Evolutionary conservation across 2,888 invertebrate genomes (phyloP), one percentile per base, ranked within the genome.

Genomic region (Phyto melanocephala): DNA sequence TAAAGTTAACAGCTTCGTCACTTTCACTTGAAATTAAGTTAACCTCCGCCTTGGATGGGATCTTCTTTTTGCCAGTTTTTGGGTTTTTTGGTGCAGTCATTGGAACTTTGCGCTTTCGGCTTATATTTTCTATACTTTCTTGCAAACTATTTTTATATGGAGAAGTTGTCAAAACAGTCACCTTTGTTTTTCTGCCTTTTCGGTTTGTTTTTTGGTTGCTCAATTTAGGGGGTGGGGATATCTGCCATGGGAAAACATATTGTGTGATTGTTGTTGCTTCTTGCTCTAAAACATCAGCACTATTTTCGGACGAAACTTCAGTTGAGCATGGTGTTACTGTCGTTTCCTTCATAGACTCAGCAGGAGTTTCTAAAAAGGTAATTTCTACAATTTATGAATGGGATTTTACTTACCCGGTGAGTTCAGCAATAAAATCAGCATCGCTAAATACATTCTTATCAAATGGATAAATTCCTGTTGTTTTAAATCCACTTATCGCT

Each of bases 381-480:
- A 3, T 11, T 5, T 17, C 8, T 17, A 35, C 33, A 28, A 22
- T 56, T 56, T 28, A 5, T 28, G 6, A 28, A 28, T 28, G 28
- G 28, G 6, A 6, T 28, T 65, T 8, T 7, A 24, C 37, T 10
- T 24, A 67, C 40, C 24, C 54, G 24, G 2, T 11, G 24, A 7
- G 24, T 50, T 67, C 54, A 42, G 56, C 80, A 58, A 81, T 75
- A 22, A 81, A 84, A 75, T 83, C 76, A 74, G 83, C 68, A 58
- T 83, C 77, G 10, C 33, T 56, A 37, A 80, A 83, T 52, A 84
- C 72, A 24, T 79, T 17, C 60, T 40, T 75, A 47, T 84, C 42
- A 42, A 84, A 82, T n/a, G 81, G 80, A 74, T 60, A 84, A 63
- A 84, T 84, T 17, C 81, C 83, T 20, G 81, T 80, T 15, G 45